phyloP scores from a whole-genome alignment of 1,140 invertebrate genomes.

The Saxidomus purpurata region DNA sequence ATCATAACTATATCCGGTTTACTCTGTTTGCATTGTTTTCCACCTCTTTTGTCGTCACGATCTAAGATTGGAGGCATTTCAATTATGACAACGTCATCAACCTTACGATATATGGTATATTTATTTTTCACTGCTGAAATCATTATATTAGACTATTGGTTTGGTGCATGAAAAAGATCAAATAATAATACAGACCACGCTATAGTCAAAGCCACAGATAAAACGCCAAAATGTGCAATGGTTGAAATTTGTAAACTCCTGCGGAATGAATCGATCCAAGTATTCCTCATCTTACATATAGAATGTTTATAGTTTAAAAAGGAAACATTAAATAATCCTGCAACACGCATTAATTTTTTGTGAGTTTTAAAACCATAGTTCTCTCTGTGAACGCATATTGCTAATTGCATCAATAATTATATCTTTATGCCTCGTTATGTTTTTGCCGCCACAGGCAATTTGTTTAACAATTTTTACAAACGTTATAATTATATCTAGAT shows the following conservation, averaged over 20 bases:
- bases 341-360: too few relatives aligned
- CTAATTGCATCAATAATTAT: too few relatives aligned
- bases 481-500: too few relatives aligned
- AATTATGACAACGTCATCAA: background rate
- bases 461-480: too few relatives aligned
- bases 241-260: background rate
- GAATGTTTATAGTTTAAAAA: too few relatives aligned
- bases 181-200: background rate
- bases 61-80: conserved; percentile 11
- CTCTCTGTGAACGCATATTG: too few relatives aligned
- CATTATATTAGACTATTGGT: background rate
- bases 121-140: conserved; percentile 25
- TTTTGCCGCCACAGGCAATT: too few relatives aligned
- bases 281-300: too few relatives aligned
- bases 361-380: too few relatives aligned
- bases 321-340: too few relatives aligned
- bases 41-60: background rate
- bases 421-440: too few relatives aligned
- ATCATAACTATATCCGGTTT: conserved; percentile 31
- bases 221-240: background rate
- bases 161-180: background rate
- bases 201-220: background rate
- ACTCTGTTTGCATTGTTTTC: background rate
- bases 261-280: background rate
- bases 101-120: background rate